Percentiles rank a stretch among this genome's conserved stretches.
These are phyloP conservation scores for Isoperla grammatica DNA, from an alignment of 2,888 invertebrate genomes.

Conservation along the genomic window DNA sequence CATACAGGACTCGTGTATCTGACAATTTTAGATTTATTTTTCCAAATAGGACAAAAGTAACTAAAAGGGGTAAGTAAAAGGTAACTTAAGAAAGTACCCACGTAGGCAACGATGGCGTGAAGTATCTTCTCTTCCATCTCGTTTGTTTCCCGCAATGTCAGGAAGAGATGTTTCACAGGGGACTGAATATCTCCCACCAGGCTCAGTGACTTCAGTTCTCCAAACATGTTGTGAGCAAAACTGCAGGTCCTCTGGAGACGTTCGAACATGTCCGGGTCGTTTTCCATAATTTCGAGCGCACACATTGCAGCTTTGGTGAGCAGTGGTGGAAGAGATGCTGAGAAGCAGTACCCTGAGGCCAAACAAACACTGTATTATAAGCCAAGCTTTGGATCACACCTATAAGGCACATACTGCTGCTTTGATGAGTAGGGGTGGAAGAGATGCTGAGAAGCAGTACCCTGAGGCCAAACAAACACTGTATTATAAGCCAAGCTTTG, in stretches of 20 bases:
- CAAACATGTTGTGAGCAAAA: slow-evolving; percentile 51
- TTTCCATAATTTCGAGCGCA: slow-evolving; percentile 68
- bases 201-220: slow-evolving; percentile 45
- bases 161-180: slow-evolving; percentile 69
- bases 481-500: no score
- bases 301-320: slow-evolving; percentile 81
- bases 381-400: no score
- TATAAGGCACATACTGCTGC: no score
- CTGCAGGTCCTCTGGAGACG: slow-evolving; percentile 55
- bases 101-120: slow-evolving; percentile 55
- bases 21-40: no score
- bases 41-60: no score
- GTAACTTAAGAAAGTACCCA: no score
- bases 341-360: slow-evolving; percentile 81
- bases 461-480: no score
- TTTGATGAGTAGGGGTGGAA: no score
- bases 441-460: no score
- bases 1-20: no score
- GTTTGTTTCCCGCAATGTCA: slow-evolving; percentile 43
- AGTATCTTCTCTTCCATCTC: slow-evolving; percentile 51
- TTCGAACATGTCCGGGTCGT: slow-evolving; percentile 56
- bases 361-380: no score
- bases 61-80: no score
- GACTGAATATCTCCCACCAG: slow-evolving; percentile 58
- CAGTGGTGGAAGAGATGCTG: slow-evolving; percentile 92